Percentiles rank a stretch among this genome's conserved stretches.
These are phyloP conservation scores for Xestia ashworthii DNA, from an alignment of 2,888 invertebrate genomes.

Conservation along the genomic window DNA sequence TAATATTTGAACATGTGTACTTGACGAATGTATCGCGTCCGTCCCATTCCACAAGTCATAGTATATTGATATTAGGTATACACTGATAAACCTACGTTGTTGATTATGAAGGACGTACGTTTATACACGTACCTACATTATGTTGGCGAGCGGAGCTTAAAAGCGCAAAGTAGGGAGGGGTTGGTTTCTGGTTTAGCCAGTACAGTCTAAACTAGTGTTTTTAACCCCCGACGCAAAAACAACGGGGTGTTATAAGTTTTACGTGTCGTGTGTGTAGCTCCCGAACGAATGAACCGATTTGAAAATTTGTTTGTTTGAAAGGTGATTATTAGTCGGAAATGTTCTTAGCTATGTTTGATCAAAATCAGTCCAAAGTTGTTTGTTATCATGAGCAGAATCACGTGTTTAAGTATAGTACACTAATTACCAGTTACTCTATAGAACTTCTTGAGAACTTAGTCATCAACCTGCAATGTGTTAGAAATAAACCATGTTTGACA, in stretches of 20 bases:
- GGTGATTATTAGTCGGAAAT: too few species aligned
- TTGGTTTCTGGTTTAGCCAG: neutral
- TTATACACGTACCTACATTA: too few species aligned
- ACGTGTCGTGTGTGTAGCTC: too few species aligned
- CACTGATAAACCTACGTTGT: neutral
- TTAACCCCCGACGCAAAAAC: neutral
- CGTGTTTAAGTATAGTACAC: too few species aligned
- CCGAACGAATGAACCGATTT: too few species aligned
- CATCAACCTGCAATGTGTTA: neutral
- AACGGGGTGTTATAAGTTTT: too few species aligned
- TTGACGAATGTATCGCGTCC: conserved; percentile 26
- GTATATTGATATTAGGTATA: conserved; percentile 2
- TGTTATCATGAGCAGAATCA: too few species aligned
- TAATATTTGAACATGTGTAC: conserved; percentile 44
- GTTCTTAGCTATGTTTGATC: too few species aligned
- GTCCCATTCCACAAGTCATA: neutral
- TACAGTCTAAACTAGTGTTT: neutral
- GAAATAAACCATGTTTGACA: neutral
- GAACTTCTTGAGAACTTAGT: neutral
- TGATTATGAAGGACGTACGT: neutral
- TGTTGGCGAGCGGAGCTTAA: neutral
- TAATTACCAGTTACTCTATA: too few species aligned
- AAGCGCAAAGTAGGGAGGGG: neutral
- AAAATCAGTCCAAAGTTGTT: too few species aligned
- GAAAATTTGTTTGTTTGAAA: too few species aligned